Evolutionary conservation across 2,113 vertebrate species (phyloP), one percentile per base, ranked within the genome.

Genomic region (Etheostoma cragini): DNA sequence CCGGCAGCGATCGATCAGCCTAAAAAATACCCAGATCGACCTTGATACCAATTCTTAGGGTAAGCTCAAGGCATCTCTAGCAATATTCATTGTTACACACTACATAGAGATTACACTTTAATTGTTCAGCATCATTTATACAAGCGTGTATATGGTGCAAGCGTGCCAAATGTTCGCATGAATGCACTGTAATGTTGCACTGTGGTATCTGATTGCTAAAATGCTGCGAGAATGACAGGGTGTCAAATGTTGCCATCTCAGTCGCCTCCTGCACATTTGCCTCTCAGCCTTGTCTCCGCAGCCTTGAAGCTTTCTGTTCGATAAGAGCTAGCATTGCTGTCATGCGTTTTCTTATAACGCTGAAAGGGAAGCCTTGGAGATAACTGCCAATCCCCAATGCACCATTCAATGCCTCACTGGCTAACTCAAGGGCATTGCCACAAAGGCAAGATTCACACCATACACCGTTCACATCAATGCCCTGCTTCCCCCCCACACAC

Each of bases 361-460:
- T 85, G 85, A 93, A 91, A 81, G 83, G 68, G 67, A 88, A 90
- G 78, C 91, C 92, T 94, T 93, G 90, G 82, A 83, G 90, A 91
- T 90, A 92, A 91, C 90, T 85, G 90, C 87, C 85, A 86, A 85
- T 93, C 88, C 87, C 91, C 87, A 87, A 88, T 82, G 78, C 82
- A 80, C 87, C 82, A 83, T 88, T 91, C 85, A 84, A 76, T 81
- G 87, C 88, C 79, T 92, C 77, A 58, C 87, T 88, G 83, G 75
- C 81, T 61, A 70, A 84, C 88, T 90, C 87, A 93, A 93, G 90
- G 92, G 81, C 91, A 87, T 79, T 30, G 61, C 66, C 85, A 89
- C 84, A 87, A 87, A 90, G 87, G 85, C 84, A 63, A 77, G 78
- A 91, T 81, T 81, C 89, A 82, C 80, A 73, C 87, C 72, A 73